Evolutionary conservation across 2,113 vertebrate species (phyloP).

Genomic region (Anhinga anhinga): DNA sequence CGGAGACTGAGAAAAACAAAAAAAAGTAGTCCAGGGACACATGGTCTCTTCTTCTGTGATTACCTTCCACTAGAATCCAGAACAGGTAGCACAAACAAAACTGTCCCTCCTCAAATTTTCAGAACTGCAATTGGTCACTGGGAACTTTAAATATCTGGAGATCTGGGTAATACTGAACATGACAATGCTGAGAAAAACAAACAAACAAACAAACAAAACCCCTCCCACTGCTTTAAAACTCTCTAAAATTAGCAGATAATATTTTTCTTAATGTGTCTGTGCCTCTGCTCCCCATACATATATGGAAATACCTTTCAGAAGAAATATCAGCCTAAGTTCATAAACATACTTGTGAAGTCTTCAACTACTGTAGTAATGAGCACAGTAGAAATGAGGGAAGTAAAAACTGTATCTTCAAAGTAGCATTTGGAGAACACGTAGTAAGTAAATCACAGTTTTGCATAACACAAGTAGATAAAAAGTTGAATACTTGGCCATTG

Average conservation of each 20-base stretch:
- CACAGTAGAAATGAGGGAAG: not conserved
- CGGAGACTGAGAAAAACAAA: not conserved
- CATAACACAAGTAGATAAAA: not conserved
- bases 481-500: not conserved
- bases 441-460: not conserved
- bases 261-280: not conserved
- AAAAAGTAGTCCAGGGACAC: accelerated
- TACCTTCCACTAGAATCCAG: not conserved
- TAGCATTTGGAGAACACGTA: not conserved
- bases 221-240: not conserved
- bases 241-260: not conserved
- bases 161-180: not conserved
- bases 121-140: not conserved
- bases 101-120: not conserved
- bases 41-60: not conserved
- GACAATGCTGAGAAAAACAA: not conserved
- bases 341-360: not conserved
- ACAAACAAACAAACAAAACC: too few relatives aligned
- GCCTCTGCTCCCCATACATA: not conserved
- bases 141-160: not conserved
- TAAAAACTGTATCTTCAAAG: not conserved
- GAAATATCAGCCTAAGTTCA: not conserved
- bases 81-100: not conserved
- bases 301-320: not conserved
- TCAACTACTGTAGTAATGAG: not conserved